phyloP scores from a whole-genome alignment of 1,140 invertebrate species.

The Cotesia vestalis region DNA sequence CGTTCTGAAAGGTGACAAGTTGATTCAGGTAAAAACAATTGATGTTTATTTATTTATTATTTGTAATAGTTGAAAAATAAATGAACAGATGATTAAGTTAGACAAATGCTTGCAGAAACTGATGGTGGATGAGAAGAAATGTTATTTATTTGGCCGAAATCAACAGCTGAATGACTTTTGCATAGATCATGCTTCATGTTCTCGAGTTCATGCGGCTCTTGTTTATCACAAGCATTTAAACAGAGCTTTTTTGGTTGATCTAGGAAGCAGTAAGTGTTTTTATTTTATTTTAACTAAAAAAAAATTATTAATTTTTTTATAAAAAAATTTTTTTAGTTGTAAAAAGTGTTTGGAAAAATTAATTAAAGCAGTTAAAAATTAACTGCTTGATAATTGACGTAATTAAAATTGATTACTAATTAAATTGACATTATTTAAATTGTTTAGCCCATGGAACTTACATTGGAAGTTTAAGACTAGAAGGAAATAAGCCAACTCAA shows the following conservation, averaged over 20 bases:
- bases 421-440: conserved; percentile 36
- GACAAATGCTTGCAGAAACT: conserved; percentile 78
- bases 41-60: neutral
- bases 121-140: conserved; percentile 99
- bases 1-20: conserved; percentile 95
- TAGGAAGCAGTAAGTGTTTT: conserved; percentile 93
- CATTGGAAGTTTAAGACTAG: conserved; percentile 90
- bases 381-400: conserved; percentile 7
- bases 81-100: neutral
- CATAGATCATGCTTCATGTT: conserved; percentile 98
- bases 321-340: conserved; percentile 2
- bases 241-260: conserved; percentile 94
- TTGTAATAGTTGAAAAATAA: neutral
- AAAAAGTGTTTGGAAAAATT: neutral
- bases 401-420: neutral
- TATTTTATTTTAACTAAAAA: conserved; percentile 1
- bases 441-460: conserved; percentile 93
- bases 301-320: neutral
- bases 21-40: conserved; percentile 78
- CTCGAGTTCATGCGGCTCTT: conserved; percentile 94
- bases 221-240: conserved; percentile 97
- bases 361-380: neutral
- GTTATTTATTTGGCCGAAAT: conserved; percentile 98
- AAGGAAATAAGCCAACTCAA: conserved; percentile 93
- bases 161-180: conserved; percentile 97